phyloP scores from a whole-genome alignment of 1,140 invertebrate species.

The Aphelinus certus region DNA sequence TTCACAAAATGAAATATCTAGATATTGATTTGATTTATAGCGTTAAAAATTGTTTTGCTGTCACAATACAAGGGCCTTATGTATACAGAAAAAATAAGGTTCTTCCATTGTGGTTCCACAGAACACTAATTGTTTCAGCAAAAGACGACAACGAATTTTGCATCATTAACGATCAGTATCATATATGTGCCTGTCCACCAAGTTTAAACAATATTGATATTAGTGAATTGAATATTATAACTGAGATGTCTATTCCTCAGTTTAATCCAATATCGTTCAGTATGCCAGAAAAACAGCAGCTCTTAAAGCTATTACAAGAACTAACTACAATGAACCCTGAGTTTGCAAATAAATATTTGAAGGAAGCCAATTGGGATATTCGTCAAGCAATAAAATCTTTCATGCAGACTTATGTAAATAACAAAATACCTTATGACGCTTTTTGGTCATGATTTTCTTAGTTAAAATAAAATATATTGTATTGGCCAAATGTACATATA shows the following conservation, averaged over 20 bases:
- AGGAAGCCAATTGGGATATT: constrained; percentile 57
- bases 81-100: constrained; percentile 51
- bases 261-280: constrained; percentile 57
- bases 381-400: constrained; percentile 57
- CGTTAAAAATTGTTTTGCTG: constrained; percentile 45
- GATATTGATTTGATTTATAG: constrained; percentile 56
- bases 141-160: constrained; percentile 61
- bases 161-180: constrained; percentile 62
- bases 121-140: constrained; percentile 57
- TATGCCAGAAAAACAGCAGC: constrained; percentile 55
- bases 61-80: constrained; percentile 59
- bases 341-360: constrained; percentile 53
- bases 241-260: constrained; percentile 42
- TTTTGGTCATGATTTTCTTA: constrained; percentile 44
- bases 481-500: background rate
- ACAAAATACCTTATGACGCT: constrained; percentile 57
- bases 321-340: constrained; percentile 57
- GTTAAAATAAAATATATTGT: background rate
- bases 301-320: constrained; percentile 56
- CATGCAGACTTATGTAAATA: constrained; percentile 56
- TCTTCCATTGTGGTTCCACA: constrained; percentile 54
- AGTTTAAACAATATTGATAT: constrained; percentile 41
- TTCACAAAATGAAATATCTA: constrained; percentile 55
- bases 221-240: constrained; percentile 33
- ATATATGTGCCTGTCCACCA: constrained; percentile 52